phyloP scores from a whole-genome alignment of 2,797 vertebrate genomes.

The Bradypodion ventrale region DNA sequence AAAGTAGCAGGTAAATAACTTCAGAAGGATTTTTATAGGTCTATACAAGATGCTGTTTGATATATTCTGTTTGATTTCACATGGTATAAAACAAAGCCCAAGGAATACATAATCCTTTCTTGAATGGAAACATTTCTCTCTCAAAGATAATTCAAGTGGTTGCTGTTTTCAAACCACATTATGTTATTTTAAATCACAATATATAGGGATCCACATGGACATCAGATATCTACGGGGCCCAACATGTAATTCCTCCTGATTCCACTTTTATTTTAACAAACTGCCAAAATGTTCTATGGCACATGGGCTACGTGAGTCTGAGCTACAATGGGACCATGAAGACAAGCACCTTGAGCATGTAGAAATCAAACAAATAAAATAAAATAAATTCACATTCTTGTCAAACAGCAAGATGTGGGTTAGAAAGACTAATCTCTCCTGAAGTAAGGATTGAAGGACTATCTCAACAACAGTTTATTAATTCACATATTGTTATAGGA shows the following conservation, averaged over 20 bases:
- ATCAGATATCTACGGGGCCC: neutral
- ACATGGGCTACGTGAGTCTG: neutral
- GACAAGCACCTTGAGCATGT: neutral
- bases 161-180: neutral
- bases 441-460: neutral
- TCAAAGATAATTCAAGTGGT: neutral
- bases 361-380: too few species aligned
- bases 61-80: neutral
- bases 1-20: neutral
- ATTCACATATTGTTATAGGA: neutral
- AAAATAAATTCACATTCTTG: neutral
- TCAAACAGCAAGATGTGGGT: neutral
- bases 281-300: neutral
- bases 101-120: neutral
- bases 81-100: neutral
- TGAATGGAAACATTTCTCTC: neutral
- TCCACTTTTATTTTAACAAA: neutral
- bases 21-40: accelerated
- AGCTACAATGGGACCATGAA: too few species aligned
- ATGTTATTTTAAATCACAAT: neutral
- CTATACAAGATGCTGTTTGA: neutral
- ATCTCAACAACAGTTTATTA: accelerated
- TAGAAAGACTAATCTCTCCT: neutral
- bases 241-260: neutral
- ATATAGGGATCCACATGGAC: neutral